Evolutionary conservation across 2,797 vertebrate species (phyloP), one percentile per base, ranked within the genome.

Genomic region (Cetoscarus ocellatus): DNA sequence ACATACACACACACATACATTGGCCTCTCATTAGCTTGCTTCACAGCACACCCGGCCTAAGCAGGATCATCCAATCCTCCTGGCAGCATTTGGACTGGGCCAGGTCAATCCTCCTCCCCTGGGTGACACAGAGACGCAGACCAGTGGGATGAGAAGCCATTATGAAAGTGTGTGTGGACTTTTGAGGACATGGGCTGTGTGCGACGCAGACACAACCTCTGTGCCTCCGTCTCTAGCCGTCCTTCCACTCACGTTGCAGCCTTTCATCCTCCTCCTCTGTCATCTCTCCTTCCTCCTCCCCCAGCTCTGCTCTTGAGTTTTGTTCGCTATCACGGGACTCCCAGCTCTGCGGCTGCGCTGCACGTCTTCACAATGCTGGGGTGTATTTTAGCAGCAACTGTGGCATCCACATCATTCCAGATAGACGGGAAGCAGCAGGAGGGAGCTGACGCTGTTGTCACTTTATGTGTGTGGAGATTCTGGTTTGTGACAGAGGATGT

Each of bases 51-150:
- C 78, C 71, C 75, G 77, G 64, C 65, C 87, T 93, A 92, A 94
- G 91, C 85, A 91, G 89, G 90, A 93, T 93, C 92, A 93, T 92
- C 89, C 84, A 85, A 73, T 80, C 87, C 83, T 88, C 85, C 86
- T 85, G 80, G 86, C 79, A 83, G 82, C 75, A 40, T 87, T 87
- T 74, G 85, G 87, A 88, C 90, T 80, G 70, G 88, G 64, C 75
- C 73, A 80, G 90, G 90, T 92, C 88, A 91, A 86, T 75, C 83
- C 77, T 47, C 57, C 77, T 40, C 49, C 67, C 66, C 27, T 1
- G 65, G 80, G 78, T 80, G 79, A 80, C 82, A 77, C 71, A 61
- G 68, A 80, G 70, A 56, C 54, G 63, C 55, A 14, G 63, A 67
- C 70, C 77, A 82, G 72, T 69, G 70, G 75, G 73, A 61, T 83